Evolutionary conservation across 2,797 vertebrate genomes (phyloP).

Genomic region (Mycteria americana): DNA sequence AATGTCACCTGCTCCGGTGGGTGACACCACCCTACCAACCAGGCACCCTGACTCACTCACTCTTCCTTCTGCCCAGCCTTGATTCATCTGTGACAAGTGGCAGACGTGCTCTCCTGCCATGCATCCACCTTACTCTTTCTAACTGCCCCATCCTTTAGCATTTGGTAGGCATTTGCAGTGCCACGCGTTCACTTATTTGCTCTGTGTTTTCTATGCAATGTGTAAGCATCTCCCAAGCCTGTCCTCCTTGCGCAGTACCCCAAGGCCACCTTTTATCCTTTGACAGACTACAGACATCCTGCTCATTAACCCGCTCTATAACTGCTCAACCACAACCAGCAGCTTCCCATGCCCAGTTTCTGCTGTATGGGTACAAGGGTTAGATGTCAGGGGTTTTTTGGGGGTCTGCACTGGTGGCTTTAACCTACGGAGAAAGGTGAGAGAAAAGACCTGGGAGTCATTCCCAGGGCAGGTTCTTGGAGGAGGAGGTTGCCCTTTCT

Average conservation of each 20-base stretch:
- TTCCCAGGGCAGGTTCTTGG: neutral
- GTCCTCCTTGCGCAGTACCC: neutral
- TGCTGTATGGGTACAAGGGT: neutral
- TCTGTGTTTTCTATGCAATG: neutral
- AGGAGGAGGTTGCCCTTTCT: neutral
- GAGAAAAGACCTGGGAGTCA: neutral
- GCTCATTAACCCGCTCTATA: neutral
- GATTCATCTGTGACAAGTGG: neutral
- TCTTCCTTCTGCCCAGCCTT: neutral
- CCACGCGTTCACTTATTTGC: fast-evolving
- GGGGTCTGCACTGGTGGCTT: neutral
- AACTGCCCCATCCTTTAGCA: neutral
- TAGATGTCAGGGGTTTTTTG: neutral
- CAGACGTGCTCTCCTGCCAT: neutral
- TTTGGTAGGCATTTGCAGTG: neutral
- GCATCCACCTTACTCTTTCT: neutral
- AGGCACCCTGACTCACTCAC: neutral
- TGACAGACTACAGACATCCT: neutral
- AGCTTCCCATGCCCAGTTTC: neutral
- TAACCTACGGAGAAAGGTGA: neutral
- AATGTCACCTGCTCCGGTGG: neutral
- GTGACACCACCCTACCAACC: neutral
- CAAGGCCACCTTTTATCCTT: neutral
- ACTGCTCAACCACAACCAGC: neutral
- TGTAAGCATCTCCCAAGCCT: neutral